Conservation (phyloP, 2,888 invertebrate species). For the Torymus tubicola region DNA sequence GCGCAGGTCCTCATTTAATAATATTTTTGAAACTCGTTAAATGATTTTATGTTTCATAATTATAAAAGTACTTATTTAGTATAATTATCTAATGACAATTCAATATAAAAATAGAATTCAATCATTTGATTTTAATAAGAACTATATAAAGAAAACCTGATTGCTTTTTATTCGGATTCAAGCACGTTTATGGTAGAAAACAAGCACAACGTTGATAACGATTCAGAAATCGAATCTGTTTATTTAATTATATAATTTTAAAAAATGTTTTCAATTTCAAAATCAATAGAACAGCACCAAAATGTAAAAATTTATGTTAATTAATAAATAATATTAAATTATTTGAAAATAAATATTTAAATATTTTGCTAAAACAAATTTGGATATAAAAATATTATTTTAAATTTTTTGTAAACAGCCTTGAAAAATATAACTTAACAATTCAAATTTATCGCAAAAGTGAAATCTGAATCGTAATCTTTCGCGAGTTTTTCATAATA, state of each 20-base stretch:
- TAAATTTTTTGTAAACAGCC: too few species aligned
- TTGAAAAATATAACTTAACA: neutral
- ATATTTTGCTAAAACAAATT: neutral
- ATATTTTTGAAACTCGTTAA: too few species aligned
- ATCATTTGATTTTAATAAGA: constrained; percentile 12
- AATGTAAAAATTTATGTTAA: too few species aligned
- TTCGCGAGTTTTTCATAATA: constrained; percentile 38
- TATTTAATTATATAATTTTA: neutral
- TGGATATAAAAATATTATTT: too few species aligned
- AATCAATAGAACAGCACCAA: too few species aligned
- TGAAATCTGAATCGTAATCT: constrained; percentile 30
- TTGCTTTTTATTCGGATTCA: neutral
- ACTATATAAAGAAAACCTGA: neutral
- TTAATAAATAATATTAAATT: too few species aligned
- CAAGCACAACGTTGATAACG: constrained; percentile 30
- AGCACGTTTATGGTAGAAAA: constrained; percentile 31
- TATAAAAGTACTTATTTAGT: too few species aligned
- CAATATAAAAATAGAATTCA: constrained; percentile 27
- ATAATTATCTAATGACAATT: too few species aligned
- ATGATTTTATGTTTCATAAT: too few species aligned
- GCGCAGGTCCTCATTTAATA: too few species aligned
- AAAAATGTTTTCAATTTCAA: neutral
- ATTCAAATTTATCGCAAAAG: neutral
- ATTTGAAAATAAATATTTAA: neutral
- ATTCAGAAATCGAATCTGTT: constrained; percentile 13